Evolutionary conservation across 1,140 invertebrate species (phyloP).

Genomic region (Mercenaria mercenaria): DNA sequence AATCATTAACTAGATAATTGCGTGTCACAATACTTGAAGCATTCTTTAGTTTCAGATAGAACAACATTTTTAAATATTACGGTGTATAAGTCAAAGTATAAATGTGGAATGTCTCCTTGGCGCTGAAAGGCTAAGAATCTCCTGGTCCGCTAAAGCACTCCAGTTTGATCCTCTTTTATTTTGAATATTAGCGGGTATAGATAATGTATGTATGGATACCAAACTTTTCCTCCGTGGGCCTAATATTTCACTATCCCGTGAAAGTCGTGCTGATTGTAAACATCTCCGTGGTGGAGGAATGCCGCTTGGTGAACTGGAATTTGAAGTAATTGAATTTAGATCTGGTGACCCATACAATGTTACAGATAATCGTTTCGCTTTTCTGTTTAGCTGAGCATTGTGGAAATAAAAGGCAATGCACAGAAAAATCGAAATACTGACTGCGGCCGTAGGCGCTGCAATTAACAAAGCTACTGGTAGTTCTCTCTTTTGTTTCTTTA

Average conservation of each 20-base stretch:
- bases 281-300: not conserved
- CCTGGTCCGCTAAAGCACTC: constrained; percentile 66
- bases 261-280: not conserved
- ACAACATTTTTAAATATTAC: too few relatives aligned
- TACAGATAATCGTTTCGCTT: constrained; percentile 19
- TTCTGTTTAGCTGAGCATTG: constrained; percentile 35
- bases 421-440: constrained; percentile 41
- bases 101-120: constrained; percentile 75
- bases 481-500: not conserved
- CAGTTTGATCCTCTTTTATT: constrained; percentile 36
- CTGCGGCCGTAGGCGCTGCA: constrained; percentile 32
- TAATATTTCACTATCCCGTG: not conserved
- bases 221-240: constrained; percentile 29
- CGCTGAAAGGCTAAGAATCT: constrained; percentile 66
- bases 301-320: not conserved
- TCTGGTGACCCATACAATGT: constrained; percentile 13
- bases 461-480: constrained; percentile 47
- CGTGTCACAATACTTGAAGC: too few relatives aligned
- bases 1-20: too few relatives aligned
- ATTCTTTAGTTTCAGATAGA: too few relatives aligned
- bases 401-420: constrained; percentile 57
- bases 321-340: constrained; percentile 19
- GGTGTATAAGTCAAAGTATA: constrained; percentile 74
- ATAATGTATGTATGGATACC: not conserved
- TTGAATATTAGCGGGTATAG: not conserved